Evolutionary conservation across 2,113 vertebrate genomes (phyloP), one percentile per base, ranked within the genome.

Genomic region (Capricornis sumatraensis): DNA sequence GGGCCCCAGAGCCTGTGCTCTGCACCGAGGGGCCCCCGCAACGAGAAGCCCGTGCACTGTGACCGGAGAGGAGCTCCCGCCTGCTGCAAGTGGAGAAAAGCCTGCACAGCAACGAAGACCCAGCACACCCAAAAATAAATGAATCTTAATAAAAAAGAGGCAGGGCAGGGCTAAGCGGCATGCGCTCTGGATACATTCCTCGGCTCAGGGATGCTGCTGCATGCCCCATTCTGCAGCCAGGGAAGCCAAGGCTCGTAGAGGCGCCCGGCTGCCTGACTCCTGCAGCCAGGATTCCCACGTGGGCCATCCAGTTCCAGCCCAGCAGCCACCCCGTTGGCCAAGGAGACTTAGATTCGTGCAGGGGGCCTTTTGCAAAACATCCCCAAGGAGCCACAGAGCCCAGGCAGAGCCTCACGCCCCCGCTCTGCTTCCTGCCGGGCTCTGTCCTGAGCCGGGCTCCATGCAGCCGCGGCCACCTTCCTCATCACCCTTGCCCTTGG

Each of bases 201-300:
- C 21, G 0, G 71, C 23, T 45, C 40, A 47, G 33, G 36, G 36
- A 52, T 1, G 53, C 11, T 3, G 57, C 50, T 36, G 21, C 2
- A 16, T 0, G 8, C 40, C 43, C 17, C 14, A 30, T 33, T 64
- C 12, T 28, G 11, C 1, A 40, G 21, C 45, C 0, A 2, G 16
- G 76, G 21, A 25, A 25, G 30, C 58, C 76, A 9, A 36, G 87
- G 43, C n/a, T 28, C 25, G 50, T 71, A 58, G 50, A 76, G 45
- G 93, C 52, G 3, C 5, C 27, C 0, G 13, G 81, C 58, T n/a
- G 43, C 52, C n/a, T 25, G 4, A 4, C 33, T 13, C 1, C 13
- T 0, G 3, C 6, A 12, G 47, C 67, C 82, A 27, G 74, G 36
- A 25, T 2, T 25, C 30, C 33, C 57, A 5, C 0, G 0, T 14